Percentiles rank a stretch among this genome's conserved stretches.
Conservation (phyloP, 2,113 vertebrate genomes). For the Chaenocephalus aceratus region DNA sequence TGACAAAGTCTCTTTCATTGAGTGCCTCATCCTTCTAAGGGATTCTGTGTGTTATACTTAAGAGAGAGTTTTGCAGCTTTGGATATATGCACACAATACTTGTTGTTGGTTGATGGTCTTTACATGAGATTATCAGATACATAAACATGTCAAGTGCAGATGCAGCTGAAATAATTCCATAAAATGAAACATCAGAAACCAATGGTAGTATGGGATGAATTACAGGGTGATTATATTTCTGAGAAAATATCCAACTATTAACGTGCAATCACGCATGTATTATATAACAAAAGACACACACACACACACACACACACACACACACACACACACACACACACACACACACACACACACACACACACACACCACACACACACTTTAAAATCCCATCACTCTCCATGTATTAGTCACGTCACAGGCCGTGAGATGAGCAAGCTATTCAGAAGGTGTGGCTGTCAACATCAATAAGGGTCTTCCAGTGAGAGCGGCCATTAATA, state of each 20-base stretch:
- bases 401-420: conserved; percentile 56
- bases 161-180: background rate
- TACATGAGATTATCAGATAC: too few species aligned
- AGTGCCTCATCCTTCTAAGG: too few species aligned
- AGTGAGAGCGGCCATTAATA: conserved; percentile 78
- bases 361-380: background rate
- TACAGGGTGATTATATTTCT: background rate
- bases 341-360: too few species aligned
- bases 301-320: background rate
- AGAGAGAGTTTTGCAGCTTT: too few species aligned
- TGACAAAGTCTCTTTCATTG: too few species aligned
- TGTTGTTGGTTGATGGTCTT: too few species aligned
- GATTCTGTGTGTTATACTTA: too few species aligned
- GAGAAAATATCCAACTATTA: background rate
- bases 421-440: conserved; percentile 51
- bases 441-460: conserved; percentile 79
- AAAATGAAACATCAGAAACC: background rate
- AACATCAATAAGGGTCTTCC: conserved; percentile 79
- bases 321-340: too few species aligned
- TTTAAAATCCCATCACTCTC: conserved; percentile 48
- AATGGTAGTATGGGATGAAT: conserved; percentile 8
- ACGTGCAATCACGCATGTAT: background rate
- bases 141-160: background rate
- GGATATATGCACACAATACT: too few species aligned
- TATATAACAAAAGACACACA: background rate